Evolutionary conservation across 2,113 vertebrate species (phyloP).

Genomic region (Montifringilla adamsi): DNA sequence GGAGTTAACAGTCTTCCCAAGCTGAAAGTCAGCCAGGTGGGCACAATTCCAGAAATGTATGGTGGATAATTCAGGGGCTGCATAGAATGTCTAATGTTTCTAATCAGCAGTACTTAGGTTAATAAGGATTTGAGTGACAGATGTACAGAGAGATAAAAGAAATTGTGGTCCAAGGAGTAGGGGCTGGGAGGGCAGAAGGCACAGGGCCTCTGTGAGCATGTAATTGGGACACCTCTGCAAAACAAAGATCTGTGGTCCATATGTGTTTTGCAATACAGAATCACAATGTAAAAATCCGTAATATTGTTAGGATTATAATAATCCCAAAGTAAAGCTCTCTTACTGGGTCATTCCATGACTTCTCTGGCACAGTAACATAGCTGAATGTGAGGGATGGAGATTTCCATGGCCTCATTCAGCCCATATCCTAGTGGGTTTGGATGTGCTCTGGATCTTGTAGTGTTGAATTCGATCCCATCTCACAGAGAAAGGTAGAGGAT

Average conservation of each 20-base stretch:
- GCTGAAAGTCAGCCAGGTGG: not conserved
- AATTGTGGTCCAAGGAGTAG: not conserved
- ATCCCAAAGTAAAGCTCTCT: not conserved
- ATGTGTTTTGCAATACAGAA: not conserved
- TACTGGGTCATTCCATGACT: not conserved
- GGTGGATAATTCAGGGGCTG: not conserved
- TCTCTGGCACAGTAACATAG: not conserved
- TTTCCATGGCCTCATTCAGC: not conserved
- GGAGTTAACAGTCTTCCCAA: not conserved
- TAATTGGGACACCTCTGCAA: not conserved
- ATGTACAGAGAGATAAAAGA: not conserved
- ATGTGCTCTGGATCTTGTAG: not conserved
- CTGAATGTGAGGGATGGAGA: not conserved
- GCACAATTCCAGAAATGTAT: not conserved
- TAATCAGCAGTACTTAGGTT: not conserved
- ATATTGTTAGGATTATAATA: not conserved
- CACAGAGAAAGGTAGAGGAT: fast-evolving
- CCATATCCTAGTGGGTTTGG: not conserved
- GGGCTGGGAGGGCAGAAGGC: not conserved
- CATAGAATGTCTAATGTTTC: not conserved
- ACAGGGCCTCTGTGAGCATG: not conserved
- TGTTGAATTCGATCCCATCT: not conserved
- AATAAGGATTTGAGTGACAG: not conserved
- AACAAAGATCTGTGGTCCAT: not conserved
- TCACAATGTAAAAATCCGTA: not conserved